Base-by-base conservation (phyloP, 2,888 invertebrate species). In the Parnassius smintheus region DNA sequence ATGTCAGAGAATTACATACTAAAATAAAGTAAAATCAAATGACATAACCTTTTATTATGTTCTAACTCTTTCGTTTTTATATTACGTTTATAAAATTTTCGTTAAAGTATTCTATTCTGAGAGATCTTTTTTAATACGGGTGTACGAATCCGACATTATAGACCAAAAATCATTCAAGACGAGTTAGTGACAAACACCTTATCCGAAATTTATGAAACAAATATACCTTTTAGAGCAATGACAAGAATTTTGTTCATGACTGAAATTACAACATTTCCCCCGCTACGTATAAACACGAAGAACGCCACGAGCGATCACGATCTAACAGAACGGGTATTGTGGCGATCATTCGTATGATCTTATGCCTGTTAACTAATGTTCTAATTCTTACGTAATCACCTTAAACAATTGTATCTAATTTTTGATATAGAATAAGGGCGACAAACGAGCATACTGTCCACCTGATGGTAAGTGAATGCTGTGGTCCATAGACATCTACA, bases 261-360 rank as follows among this genome's bases (percentile, higher is more conserved):
- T 69, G 70, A 66, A 68, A 71, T 69, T 67, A 72, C 73, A 71
- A 70, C 67, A 72, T 71, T 68, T 68, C 70, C 71, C 74, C 68
- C 65, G 68, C 73, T 69, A 67, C 72, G 71, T 73, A 69, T 73
- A 74, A 73, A 25, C 75, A 74, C 76, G 78, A 77, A 75, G 76
- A 77, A 75, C 72, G 86, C 87, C 81, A 69, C 67, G 68, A 81
- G 86, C 85, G 71, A 70, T 86, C 88, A 88, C 86, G 88, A 80
- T 70, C 68, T 64, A 7, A 59, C 65, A 62, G 66, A 59, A 52
- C 62, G 61, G 62, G 64, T 65, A 64, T 55, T 10, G 25, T 22
- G 63, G 60, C 63, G 63, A 58, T 60, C 66, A 62, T 68, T 66
- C 66, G 63, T 68, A 66, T 59, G 63, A 57, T 64, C 65, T 65